Conservation (phyloP, 1,140 invertebrate genomes). For the Hyles vespertilio region DNA sequence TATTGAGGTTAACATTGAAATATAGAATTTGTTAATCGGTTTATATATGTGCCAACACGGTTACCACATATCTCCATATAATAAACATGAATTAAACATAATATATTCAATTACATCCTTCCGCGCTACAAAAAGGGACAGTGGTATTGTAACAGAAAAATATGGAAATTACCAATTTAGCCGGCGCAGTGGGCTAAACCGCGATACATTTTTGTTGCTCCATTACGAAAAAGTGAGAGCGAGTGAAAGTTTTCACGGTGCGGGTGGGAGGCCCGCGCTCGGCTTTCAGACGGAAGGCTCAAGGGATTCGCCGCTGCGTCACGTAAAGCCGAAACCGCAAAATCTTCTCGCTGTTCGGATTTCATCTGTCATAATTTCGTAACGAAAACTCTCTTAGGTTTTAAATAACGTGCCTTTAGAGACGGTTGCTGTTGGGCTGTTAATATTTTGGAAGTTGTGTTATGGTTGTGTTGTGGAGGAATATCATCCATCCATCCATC, state of each 20-base stretch:
- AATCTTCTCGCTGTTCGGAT: slow-evolving; percentile 53
- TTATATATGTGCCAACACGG: too few relatives aligned
- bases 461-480: too few relatives aligned
- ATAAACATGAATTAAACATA: too few relatives aligned
- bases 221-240: not conserved
- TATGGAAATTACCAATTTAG: not conserved
- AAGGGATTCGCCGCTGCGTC: slow-evolving; percentile 52
- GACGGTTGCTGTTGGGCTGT: slow-evolving; percentile 14
- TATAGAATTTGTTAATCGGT: too few relatives aligned
- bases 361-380: slow-evolving; percentile 67
- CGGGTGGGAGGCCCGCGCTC: slow-evolving; percentile 22
- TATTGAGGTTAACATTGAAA: too few relatives aligned
- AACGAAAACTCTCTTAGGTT: slow-evolving; percentile 42
- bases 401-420: slow-evolving; percentile 29
- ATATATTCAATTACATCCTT: too few relatives aligned
- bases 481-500: too few relatives aligned
- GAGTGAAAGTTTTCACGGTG: slow-evolving; percentile 5
- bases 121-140: not conserved
- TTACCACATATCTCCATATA: too few relatives aligned
- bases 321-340: slow-evolving; percentile 47
- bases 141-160: not conserved
- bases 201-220: too few relatives aligned
- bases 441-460: slow-evolving; percentile 6
- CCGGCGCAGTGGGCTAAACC: not conserved
- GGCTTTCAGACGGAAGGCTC: slow-evolving; percentile 41